Percentiles rank a stretch among this genome's conserved stretches.
Conservation (phyloP, 2,888 invertebrate genomes). For the Aromia moschata region DNA sequence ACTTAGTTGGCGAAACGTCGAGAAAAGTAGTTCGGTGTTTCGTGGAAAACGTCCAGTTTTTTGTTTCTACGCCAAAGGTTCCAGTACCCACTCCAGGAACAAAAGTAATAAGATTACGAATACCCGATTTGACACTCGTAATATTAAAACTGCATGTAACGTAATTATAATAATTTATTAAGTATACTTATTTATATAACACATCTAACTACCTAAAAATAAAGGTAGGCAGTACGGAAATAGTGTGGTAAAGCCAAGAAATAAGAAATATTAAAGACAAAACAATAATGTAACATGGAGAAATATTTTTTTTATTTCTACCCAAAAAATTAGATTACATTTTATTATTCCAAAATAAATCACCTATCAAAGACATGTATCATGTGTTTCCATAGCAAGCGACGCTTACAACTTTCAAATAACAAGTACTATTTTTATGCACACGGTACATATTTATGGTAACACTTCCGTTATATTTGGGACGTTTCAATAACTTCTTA, state of each 20-base stretch:
- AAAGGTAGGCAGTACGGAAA: slow-evolving; percentile 50
- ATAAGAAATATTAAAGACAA: slow-evolving; percentile 30
- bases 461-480: background rate
- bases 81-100: background rate
- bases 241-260: slow-evolving; percentile 37
- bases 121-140: too few species aligned
- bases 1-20: too few species aligned
- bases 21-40: too few species aligned
- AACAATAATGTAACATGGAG: slow-evolving; percentile 30
- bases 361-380: slow-evolving; percentile 17
- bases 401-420: too few species aligned
- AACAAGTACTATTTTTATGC: too few species aligned
- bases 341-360: slow-evolving; percentile 21
- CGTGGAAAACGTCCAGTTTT: too few species aligned
- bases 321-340: slow-evolving; percentile 28
- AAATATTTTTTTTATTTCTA: slow-evolving; percentile 26
- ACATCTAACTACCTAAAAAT: slow-evolving; percentile 54
- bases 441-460: background rate
- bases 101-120: background rate
- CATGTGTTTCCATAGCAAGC: slow-evolving; percentile 20
- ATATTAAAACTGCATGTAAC: slow-evolving; percentile 7
- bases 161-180: slow-evolving; percentile 57
- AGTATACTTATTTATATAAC: slow-evolving; percentile 58
- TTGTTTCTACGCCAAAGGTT: too few species aligned
- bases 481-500: too few species aligned